Evolutionary conservation across 2,888 invertebrate species (phyloP), one percentile per base, ranked within the genome.

Genomic region (Leucozona laternaria): DNA sequence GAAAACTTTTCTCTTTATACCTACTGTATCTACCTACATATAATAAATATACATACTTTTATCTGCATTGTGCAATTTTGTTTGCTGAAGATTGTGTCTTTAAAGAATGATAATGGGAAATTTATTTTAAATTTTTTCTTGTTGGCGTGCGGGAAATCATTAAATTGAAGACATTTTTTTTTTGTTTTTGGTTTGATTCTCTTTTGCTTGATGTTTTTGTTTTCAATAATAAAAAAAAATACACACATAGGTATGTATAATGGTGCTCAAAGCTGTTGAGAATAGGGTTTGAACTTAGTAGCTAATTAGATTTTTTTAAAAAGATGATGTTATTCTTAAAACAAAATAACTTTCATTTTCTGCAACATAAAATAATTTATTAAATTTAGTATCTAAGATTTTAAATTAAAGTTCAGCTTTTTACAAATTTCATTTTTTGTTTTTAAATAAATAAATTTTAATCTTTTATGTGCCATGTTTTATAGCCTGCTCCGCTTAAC

Each of bases 61-160:
- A 34, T 68, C 4, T 22, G 22, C 22, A 34, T 50, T 22, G 50
- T 60, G 34, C 50, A 68, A 17, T 17, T 62, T 64, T 50, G 6
- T 37, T 68, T 68, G n/a, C 20, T 20, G 15, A 60, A 50, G 34
- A 48, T 50, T 50, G 66, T 66, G 20, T 28, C 48, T 50, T 25
- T 34, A 34, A 20, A 15, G 8, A 22, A 22, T 37, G 66, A 68
- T 50, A 68, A 68, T 68, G 34, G 4, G 13, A 34, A 45, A 68
- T 50, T 34, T 22, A 68, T 48, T 50, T 68, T 7, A 45, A 64
- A 17, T 45, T 45, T n/a, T n/a, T n/a, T 64, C 64, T 62, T 64
- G 45, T 64, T 64, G 43, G 45, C 64, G 64, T 64, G 64, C 17
- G 64, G 7, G n/a, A 17, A 17, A 17, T 45, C 22, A 45, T 28